Conservation (phyloP, 2,113 vertebrate species). For the Pavo muticus region DNA sequence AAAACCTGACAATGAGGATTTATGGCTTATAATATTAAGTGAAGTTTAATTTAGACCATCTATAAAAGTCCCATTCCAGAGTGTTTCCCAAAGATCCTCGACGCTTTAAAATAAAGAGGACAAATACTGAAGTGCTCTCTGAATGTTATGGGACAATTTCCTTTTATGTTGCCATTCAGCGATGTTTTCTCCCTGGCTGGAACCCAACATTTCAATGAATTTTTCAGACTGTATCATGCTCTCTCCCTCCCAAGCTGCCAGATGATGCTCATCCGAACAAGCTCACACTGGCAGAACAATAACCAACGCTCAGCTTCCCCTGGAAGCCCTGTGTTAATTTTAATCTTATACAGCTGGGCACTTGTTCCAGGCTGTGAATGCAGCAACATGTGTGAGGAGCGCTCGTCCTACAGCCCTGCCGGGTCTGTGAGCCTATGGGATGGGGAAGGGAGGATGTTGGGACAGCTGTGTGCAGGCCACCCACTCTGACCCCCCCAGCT, state of each 20-base stretch:
- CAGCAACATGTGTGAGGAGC: accelerated
- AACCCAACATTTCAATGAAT: conserved; percentile 50
- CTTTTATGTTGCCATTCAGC: conserved; percentile 63
- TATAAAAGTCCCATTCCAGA: conserved; percentile 65
- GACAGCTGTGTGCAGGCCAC: not conserved
- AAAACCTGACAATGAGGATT: conserved; percentile 68
- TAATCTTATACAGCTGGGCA: not conserved
- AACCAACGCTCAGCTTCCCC: not conserved
- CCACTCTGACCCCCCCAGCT: too few relatives aligned
- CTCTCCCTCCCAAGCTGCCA: conserved; percentile 33
- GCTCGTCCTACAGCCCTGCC: accelerated
- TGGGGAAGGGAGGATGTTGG: accelerated
- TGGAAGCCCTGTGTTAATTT: not conserved
- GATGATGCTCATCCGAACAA: conserved; percentile 1
- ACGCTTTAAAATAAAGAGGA: conserved; percentile 67
- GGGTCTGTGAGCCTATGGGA: not conserved
- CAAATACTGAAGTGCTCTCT: conserved; percentile 61
- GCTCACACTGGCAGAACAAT: not conserved
- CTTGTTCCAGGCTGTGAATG: accelerated
- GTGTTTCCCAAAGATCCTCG: conserved; percentile 62
- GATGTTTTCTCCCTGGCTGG: conserved; percentile 56
- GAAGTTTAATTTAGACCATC: conserved; percentile 70
- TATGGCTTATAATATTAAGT: conserved; percentile 67
- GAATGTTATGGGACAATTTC: conserved; percentile 69
- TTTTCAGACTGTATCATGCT: conserved; percentile 57